These are phyloP conservation scores for Noctua janthina DNA, from an alignment of 2,888 invertebrate species.

Conservation along the genomic window DNA sequence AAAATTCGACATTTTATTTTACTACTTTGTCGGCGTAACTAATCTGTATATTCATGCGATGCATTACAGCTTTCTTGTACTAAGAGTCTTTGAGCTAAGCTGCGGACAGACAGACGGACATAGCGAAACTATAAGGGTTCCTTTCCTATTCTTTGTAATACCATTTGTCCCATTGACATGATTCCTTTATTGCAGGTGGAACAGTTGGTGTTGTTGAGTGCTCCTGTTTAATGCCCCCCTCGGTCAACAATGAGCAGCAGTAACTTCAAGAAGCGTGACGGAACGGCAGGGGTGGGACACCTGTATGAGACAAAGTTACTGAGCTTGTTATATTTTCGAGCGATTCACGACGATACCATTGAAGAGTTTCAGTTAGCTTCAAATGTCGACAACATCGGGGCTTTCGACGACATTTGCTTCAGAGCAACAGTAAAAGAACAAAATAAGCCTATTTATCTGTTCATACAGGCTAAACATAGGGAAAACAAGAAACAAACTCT, in stretches of 20 bases:
- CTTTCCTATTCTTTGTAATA: too few relatives aligned
- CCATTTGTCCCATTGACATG: too few relatives aligned
- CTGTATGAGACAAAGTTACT: background rate
- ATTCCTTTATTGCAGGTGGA: too few relatives aligned
- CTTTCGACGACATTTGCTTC: constrained; percentile 4
- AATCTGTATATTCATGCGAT: too few relatives aligned
- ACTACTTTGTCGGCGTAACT: too few relatives aligned
- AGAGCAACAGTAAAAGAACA: background rate
- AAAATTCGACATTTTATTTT: too few relatives aligned
- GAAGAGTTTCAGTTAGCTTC: background rate
- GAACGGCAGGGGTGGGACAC: background rate
- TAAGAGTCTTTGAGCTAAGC: too few relatives aligned
- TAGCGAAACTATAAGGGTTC: too few relatives aligned
- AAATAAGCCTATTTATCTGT: background rate
- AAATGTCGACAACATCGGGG: background rate
- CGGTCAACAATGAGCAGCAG: background rate
- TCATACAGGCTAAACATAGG: constrained; percentile 9
- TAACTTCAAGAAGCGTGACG: background rate
- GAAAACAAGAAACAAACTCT: background rate
- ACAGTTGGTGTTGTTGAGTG: too few relatives aligned
- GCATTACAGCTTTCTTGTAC: too few relatives aligned
- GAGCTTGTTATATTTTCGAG: background rate
- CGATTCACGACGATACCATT: background rate
- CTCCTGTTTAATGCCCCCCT: too few relatives aligned
- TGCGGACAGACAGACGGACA: too few relatives aligned